Evolutionary conservation across 2,888 invertebrate species (phyloP), one percentile per base, ranked within the genome.

Genomic region (Platycheirus rosarum): DNA sequence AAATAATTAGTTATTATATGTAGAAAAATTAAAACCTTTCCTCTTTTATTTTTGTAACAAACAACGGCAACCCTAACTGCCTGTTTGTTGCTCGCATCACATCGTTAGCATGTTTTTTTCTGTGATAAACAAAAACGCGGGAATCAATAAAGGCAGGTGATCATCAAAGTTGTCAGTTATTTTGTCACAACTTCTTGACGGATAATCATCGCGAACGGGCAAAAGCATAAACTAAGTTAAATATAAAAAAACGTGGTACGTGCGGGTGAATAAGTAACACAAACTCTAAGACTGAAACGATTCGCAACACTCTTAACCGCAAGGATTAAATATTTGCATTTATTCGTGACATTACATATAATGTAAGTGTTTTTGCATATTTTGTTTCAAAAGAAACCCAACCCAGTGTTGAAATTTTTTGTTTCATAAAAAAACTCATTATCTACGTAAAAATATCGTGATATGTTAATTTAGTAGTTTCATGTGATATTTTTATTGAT

Each of bases 101-200:
- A 13, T 13, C 4, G 16, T 29, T 44, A 13, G 29, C 29, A 14
- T 16, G n/a, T 32, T 11, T 29, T 44, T 44, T 32, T 13, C 7
- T 44, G 8, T n/a, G 29, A 44, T n/a, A 32, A 20, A 20, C 26
- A 37, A 60, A n/a, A 14, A 29, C 44, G 60, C 60, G 49, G 49
- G 70, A 80, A 84, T n/a, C n/a, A n/a, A n/a, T 84, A 84, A 78
- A 84, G 74, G 35, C 74, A 78, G 65, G 48, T 60, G 77, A 63
- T 55, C 40, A 46, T 40, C 55, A 16, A 11, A 63, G 51, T 51
- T 42, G 65, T 63, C 23, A 32, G 75, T 79, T 84, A 84, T 70
- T 75, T 79, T 63, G 71, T 79, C 75, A 37, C 55, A 75, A 79
- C 66, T 20, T 71, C 79, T 84, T 79, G 79, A 75, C 79, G 79